Percentiles rank a stretch among this genome's conserved stretches.
phyloP scores from a whole-genome alignment of 2,113 vertebrate species.

The Gasterosteus aculeatus region DNA sequence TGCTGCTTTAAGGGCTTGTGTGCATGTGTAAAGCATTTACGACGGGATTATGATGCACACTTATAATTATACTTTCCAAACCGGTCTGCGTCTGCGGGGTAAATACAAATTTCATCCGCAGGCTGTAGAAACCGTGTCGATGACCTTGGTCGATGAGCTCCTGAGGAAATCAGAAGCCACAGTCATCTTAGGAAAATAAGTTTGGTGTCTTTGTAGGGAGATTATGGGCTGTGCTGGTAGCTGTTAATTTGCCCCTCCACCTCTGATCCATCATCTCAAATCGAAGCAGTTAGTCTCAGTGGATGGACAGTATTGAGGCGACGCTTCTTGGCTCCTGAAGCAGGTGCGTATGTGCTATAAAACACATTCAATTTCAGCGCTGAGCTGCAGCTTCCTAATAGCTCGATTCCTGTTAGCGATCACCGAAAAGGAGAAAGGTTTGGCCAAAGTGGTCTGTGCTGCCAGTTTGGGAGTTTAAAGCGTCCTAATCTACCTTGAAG shows the following conservation, averaged over 20 bases:
- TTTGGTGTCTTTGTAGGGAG: constrained; percentile 14
- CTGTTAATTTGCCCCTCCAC: constrained; percentile 30
- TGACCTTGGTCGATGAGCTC: constrained; percentile 14
- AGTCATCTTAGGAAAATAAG: constrained; percentile 19
- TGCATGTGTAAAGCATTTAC: background rate
- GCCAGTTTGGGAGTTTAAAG: constrained; percentile 39
- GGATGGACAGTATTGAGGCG: constrained; percentile 57
- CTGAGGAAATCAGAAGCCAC: constrained; percentile 1
- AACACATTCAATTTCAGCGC: constrained; percentile 51
- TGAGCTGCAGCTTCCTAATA: constrained; percentile 52
- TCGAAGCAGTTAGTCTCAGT: constrained; percentile 64
- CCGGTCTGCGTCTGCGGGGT: constrained; percentile 4
- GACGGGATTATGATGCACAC: background rate
- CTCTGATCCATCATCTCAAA: constrained; percentile 69
- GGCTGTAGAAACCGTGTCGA: background rate
- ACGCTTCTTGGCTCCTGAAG: constrained; percentile 62
- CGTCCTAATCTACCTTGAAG: constrained; percentile 33
- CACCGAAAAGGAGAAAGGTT: constrained; percentile 61
- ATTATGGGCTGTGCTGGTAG: background rate
- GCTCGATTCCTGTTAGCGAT: constrained; percentile 59
- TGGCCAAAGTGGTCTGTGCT: constrained; percentile 26
- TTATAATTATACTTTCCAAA: constrained; percentile 23
- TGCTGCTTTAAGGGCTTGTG: constrained; percentile 32
- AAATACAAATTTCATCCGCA: constrained; percentile 20
- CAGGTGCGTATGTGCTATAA: constrained; percentile 60